Conservation (phyloP, 2,797 vertebrate species). For the Neostethus bicornis region DNA sequence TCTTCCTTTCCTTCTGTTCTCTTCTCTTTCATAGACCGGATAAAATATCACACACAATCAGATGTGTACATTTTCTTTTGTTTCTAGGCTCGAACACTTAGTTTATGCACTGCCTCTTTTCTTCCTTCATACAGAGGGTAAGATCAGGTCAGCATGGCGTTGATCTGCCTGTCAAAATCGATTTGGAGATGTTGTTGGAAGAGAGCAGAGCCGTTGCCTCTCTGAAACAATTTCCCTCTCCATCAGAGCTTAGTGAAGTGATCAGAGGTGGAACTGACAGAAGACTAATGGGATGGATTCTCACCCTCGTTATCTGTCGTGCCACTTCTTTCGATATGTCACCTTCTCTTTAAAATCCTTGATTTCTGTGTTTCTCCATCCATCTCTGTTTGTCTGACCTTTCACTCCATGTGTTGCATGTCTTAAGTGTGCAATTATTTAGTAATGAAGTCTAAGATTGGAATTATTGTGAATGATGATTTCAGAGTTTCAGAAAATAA, state of each 20-base stretch:
- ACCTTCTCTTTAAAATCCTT: constrained; percentile 13
- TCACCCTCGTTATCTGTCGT: constrained; percentile 31
- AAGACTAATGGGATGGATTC: constrained; percentile 55
- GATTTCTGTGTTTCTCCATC: constrained; percentile 2
- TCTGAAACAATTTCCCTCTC: constrained; percentile 61
- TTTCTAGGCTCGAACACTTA: not conserved
- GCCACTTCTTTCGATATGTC: constrained; percentile 22
- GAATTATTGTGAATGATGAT: too few relatives aligned
- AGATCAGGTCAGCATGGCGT: constrained; percentile 48
- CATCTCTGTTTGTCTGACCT: not conserved
- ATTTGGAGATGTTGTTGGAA: constrained; percentile 54
- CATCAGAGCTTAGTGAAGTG: constrained; percentile 64
- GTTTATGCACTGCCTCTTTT: constrained; percentile 14
- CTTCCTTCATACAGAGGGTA: constrained; percentile 24
- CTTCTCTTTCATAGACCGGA: too few relatives aligned
- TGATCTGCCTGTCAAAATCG: constrained; percentile 63
- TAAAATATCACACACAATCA: not conserved
- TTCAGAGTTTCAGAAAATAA: too few relatives aligned
- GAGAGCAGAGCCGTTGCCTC: constrained; percentile 39
- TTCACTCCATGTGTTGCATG: not conserved
- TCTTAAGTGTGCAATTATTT: not conserved
- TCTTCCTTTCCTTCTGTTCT: too few relatives aligned
- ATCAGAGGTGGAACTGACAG: constrained; percentile 72
- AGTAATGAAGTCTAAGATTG: not conserved
- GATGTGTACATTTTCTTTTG: not conserved